These are phyloP conservation scores for Saxidomus purpurata DNA, from an alignment of 1,140 invertebrate species.

Conservation along the genomic window DNA sequence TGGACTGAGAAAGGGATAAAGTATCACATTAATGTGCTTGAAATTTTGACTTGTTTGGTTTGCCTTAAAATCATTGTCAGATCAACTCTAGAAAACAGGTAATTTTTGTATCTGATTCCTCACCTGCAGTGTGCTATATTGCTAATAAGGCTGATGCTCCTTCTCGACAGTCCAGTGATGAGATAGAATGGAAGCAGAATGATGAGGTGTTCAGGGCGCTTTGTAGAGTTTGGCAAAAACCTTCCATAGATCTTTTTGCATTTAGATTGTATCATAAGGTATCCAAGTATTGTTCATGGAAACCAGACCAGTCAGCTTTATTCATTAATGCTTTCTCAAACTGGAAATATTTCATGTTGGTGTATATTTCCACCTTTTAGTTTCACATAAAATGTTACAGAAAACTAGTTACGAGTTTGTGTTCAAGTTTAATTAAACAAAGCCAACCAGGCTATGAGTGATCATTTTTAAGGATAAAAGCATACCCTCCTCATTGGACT, in stretches of 20 bases:
- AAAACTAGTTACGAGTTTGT: too few relatives aligned
- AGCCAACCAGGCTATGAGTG: too few relatives aligned
- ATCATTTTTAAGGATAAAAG: too few relatives aligned
- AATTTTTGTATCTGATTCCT: neutral
- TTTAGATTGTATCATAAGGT: too few relatives aligned
- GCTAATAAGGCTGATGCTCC: slow-evolving; percentile 26
- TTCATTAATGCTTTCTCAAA: neutral
- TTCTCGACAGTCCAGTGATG: slow-evolving; percentile 26
- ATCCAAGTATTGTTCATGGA: too few relatives aligned
- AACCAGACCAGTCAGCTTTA: too few relatives aligned
- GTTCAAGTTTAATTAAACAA: too few relatives aligned
- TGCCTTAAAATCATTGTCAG: neutral
- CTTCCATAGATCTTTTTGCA: slow-evolving; percentile 20
- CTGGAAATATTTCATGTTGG: neutral
- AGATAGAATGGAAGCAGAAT: slow-evolving; percentile 18
- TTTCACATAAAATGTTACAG: neutral
- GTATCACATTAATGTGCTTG: too few relatives aligned
- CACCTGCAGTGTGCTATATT: neutral
- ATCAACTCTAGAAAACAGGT: neutral
- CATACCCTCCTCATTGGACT: too few relatives aligned
- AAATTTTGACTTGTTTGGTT: neutral
- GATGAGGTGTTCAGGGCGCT: neutral
- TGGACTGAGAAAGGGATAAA: too few relatives aligned
- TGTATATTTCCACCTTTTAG: slow-evolving; percentile 39
- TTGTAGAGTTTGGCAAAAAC: slow-evolving; percentile 11